phyloP scores from a whole-genome alignment of 2,113 vertebrate genomes.

The Callionymus lyra region DNA sequence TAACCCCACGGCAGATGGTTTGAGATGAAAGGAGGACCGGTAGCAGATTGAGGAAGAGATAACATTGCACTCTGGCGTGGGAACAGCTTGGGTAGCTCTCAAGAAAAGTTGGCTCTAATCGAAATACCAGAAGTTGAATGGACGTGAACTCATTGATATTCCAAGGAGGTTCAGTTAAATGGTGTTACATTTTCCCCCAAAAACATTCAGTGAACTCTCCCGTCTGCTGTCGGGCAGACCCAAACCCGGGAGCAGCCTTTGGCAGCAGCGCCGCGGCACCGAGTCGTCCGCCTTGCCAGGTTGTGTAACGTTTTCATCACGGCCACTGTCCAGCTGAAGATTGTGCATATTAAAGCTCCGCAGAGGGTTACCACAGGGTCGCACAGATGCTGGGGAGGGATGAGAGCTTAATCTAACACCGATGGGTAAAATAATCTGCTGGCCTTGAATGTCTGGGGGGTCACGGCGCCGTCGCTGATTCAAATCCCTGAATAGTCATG shows the following conservation, averaged over 20 bases:
- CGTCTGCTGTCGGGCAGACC: no score
- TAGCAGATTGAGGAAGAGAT: no score
- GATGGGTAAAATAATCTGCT: slow-evolving; percentile 30
- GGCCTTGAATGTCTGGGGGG: slow-evolving; percentile 25
- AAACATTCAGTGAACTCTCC: no score
- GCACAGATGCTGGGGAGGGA: slow-evolving; percentile 17
- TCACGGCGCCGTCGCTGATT: slow-evolving; percentile 1
- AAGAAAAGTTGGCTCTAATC: no score
- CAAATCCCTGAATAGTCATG: slow-evolving; percentile 17
- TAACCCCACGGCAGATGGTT: no score
- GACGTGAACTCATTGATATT: no score
- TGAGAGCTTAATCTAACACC: slow-evolving; percentile 31
- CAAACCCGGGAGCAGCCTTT: slow-evolving; percentile 12
- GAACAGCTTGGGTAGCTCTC: no score
- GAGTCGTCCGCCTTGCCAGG: slow-evolving; percentile 17
- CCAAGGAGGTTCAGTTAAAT: no score
- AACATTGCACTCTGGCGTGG: no score
- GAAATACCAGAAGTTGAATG: no score
- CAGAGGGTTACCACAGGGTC: slow-evolving; percentile 21
- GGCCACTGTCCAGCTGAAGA: slow-evolving; percentile 11
- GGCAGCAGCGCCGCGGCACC: slow-evolving; percentile 11
- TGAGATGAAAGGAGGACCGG: no score
- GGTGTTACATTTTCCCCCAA: no score
- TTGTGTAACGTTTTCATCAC: slow-evolving; percentile 39
- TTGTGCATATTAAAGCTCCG: slow-evolving; percentile 28